Evolutionary conservation across 1,140 invertebrate genomes (phyloP).

Genomic region (Polyergus mexicanus): DNA sequence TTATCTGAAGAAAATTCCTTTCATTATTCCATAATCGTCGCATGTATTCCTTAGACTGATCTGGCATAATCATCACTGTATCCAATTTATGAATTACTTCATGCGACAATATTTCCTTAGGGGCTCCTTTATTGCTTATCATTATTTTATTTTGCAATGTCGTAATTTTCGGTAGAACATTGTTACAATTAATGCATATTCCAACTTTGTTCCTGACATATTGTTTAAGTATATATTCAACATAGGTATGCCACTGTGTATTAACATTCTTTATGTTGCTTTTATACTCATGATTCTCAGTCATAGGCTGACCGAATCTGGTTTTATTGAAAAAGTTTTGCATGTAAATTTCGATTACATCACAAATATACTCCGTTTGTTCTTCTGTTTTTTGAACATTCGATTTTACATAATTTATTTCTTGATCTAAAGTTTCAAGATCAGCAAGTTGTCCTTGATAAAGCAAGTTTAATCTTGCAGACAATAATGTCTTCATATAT

Average conservation of each 20-base stretch:
- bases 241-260: conserved; percentile 88
- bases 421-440: conserved; percentile 89
- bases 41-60: conserved; percentile 91
- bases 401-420: conserved; percentile 70
- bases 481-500: conserved; percentile 89
- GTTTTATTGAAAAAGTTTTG: conserved; percentile 74
- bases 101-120: neutral
- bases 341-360: conserved; percentile 77
- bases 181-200: conserved; percentile 89
- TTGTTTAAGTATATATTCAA: conserved; percentile 88
- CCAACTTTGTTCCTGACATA: conserved; percentile 80
- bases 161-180: conserved; percentile 88
- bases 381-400: conserved; percentile 15
- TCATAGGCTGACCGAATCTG: conserved; percentile 58
- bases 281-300: conserved; percentile 13
- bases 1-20: conserved; percentile 89
- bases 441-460: conserved; percentile 91
- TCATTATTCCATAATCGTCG: conserved; percentile 93
- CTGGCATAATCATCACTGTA: conserved; percentile 87
- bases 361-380: conserved; percentile 68
- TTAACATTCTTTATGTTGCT: conserved; percentile 88
- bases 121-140: conserved; percentile 50
- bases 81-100: conserved; percentile 64
- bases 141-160: conserved; percentile 85
- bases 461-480: conserved; percentile 92